Evolutionary conservation across 2,888 invertebrate genomes (phyloP).

Genomic region (Campoplex capitator): DNA sequence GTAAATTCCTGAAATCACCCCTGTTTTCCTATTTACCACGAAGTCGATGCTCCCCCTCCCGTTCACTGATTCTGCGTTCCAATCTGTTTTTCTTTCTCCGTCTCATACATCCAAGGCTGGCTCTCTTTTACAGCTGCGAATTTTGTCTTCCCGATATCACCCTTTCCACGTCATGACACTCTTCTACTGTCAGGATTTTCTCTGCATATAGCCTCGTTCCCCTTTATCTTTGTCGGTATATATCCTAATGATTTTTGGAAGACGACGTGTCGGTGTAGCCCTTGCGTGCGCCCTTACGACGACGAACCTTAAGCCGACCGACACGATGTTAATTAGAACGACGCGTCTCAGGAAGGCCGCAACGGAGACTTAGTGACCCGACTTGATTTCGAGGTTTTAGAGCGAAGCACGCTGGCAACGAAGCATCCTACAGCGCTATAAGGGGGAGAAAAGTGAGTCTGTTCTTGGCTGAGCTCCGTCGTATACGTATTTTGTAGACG

Average conservation of each 20-base stretch:
- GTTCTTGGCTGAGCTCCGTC: slow-evolving; percentile 38
- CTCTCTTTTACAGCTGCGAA: slow-evolving; percentile 59
- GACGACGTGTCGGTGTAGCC: slow-evolving; percentile 65
- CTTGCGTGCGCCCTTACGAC: slow-evolving; percentile 49
- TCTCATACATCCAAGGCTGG: slow-evolving; percentile 41
- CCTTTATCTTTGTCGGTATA: slow-evolving; percentile 38
- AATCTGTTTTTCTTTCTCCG: slow-evolving; percentile 46
- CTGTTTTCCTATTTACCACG: slow-evolving; percentile 68
- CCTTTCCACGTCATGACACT: slow-evolving; percentile 49
- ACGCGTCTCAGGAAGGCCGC: slow-evolving; percentile 75
- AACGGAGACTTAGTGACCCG: slow-evolving; percentile 82
- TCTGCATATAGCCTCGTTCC: slow-evolving; percentile 16
- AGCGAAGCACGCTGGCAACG: slow-evolving; percentile 46
- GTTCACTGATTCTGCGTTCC: slow-evolving; percentile 49
- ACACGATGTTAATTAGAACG: slow-evolving; percentile 84
- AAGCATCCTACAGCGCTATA: slow-evolving; percentile 61
- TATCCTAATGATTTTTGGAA: slow-evolving; percentile 80
- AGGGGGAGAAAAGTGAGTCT: slow-evolving; percentile 51
- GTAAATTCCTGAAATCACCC: slow-evolving; percentile 53
- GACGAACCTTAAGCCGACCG: slow-evolving; percentile 79
- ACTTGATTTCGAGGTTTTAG: slow-evolving; percentile 83
- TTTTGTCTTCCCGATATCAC: slow-evolving; percentile 56
- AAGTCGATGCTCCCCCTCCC: slow-evolving; percentile 55
- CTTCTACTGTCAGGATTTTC: slow-evolving; percentile 37
- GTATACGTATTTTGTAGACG: slow-evolving; percentile 36